Conservation (phyloP, 37 sponge, comb jelly and placozoan species). For the Aphrocallistes beatrix region DNA sequence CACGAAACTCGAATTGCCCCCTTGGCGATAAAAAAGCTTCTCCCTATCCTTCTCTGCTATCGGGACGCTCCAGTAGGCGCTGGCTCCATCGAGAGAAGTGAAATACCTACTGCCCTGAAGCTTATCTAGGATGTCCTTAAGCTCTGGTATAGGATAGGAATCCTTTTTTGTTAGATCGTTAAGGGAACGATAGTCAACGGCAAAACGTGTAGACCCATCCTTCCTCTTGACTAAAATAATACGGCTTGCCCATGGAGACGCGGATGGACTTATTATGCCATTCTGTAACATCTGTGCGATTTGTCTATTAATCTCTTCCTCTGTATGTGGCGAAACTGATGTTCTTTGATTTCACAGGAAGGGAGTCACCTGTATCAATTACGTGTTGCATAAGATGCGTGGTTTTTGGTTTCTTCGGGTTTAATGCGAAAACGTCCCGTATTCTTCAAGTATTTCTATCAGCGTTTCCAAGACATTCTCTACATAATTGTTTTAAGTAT, state of each 20-base stretch:
- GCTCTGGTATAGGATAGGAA: conserved; percentile 26
- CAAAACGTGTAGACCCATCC: conserved; percentile 30
- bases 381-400: too few relatives aligned
- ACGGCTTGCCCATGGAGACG: too few relatives aligned
- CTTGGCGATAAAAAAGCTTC: background rate
- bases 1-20: background rate
- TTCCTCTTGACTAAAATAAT: conserved; percentile 22
- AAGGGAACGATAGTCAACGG: conserved; percentile 29
- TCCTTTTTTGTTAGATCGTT: conserved; percentile 29
- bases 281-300: conserved; percentile 17
- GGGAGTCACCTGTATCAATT: conserved; percentile 23
- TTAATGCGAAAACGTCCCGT: too few relatives aligned
- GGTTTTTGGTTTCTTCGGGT: too few relatives aligned
- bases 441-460: too few relatives aligned
- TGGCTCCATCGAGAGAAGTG: conserved; percentile 26
- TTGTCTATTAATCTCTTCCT: conserved; percentile 1
- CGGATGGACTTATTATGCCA: conserved; percentile 9
- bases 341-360: conserved; percentile 2
- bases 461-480: too few relatives aligned
- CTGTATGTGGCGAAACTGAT: background rate
- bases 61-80: too few relatives aligned
- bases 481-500: too few relatives aligned
- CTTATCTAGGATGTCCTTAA: conserved; percentile 21
- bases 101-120: conserved; percentile 27
- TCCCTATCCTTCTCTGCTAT: too few relatives aligned